Conservation (phyloP, 2,797 vertebrate species). For the Heliangelus exortis region DNA sequence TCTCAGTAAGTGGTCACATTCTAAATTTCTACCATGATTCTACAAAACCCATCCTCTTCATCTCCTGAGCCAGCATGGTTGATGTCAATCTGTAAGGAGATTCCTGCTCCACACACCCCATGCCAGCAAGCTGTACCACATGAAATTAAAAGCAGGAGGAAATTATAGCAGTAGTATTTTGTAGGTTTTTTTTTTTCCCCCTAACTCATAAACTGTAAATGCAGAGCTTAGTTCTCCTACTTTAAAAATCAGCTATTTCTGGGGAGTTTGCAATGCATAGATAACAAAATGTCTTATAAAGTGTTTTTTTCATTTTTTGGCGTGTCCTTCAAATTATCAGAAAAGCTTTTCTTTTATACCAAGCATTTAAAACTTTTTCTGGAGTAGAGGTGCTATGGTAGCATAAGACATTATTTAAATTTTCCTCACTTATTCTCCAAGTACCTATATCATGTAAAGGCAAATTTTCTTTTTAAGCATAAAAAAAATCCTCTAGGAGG, state of each 20-base stretch:
- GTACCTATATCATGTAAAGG: neutral
- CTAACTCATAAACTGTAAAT: neutral
- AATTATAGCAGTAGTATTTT: neutral
- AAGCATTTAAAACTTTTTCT: neutral
- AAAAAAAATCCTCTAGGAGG: neutral
- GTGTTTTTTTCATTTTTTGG: neutral
- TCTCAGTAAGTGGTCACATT: neutral
- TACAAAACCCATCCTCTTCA: neutral
- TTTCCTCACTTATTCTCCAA: neutral
- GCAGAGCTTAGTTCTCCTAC: neutral
- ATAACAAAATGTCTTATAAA: neutral
- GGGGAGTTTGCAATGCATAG: neutral
- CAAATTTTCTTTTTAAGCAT: neutral
- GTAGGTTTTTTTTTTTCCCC: neutral
- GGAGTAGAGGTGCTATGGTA: neutral
- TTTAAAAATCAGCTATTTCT: neutral
- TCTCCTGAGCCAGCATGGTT: neutral
- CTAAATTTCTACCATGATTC: neutral
- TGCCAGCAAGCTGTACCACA: neutral
- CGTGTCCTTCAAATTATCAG: neutral
- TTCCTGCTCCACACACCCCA: neutral
- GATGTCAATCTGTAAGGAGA: neutral
- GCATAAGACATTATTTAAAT: neutral
- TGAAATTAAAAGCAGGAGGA: neutral
- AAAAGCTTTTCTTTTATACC: neutral